These are phyloP conservation scores for Andrena flavipes DNA, from an alignment of 2,888 invertebrate genomes.

Conservation along the genomic window DNA sequence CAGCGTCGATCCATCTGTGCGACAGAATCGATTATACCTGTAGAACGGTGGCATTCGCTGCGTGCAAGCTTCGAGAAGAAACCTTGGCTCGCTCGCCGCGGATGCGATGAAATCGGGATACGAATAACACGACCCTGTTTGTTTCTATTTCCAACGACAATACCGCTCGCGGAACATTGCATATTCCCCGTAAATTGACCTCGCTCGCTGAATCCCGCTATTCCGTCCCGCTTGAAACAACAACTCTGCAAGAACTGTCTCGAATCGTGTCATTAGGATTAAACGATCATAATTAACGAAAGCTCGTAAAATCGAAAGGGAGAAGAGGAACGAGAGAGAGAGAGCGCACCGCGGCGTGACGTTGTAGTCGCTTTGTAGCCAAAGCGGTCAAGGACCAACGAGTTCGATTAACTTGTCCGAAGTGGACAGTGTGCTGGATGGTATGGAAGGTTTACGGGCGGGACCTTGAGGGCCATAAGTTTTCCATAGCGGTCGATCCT, in stretches of 20 bases:
- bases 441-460: neutral
- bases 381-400: constrained; percentile 10
- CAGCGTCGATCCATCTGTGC: constrained; percentile 29
- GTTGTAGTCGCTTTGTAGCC: neutral
- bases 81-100: neutral
- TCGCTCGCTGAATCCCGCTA: too few species aligned
- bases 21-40: constrained; percentile 46
- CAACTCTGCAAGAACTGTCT: neutral
- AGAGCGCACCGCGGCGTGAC: neutral
- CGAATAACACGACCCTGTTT: constrained; percentile 5
- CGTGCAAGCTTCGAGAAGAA: neutral
- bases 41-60: constrained; percentile 2
- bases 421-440: neutral
- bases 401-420: constrained; percentile 29
- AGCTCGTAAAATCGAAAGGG: neutral
- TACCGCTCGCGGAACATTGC: neutral
- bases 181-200: neutral
- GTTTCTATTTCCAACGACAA: constrained; percentile 3
- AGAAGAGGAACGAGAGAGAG: neutral
- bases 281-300: too few species aligned
- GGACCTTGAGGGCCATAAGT: constrained; percentile 22
- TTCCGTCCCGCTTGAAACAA: too few species aligned
- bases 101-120: constrained; percentile 10
- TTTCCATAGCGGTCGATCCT: constrained; percentile 19
- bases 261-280: too few species aligned